Evolutionary conservation across 2,797 vertebrate species (phyloP).

Genomic region (Chaenodraco wilsoni): DNA sequence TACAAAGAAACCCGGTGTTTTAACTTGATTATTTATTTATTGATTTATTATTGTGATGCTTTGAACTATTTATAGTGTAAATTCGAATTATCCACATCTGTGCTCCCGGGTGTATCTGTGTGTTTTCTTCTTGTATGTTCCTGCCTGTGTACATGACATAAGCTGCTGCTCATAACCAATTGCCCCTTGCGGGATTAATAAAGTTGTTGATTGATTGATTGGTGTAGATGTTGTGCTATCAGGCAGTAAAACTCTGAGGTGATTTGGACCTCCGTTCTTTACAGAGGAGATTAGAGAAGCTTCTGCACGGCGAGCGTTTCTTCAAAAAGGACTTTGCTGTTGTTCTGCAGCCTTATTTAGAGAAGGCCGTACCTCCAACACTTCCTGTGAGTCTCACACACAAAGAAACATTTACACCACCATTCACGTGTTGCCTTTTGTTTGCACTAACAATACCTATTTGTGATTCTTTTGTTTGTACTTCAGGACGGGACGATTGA

Average conservation of each 20-base stretch:
- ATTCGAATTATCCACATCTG: too few species aligned
- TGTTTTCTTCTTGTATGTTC: too few species aligned
- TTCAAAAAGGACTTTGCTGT: conserved; percentile 79
- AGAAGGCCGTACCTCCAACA: conserved; percentile 44
- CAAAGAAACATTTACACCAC: too few species aligned
- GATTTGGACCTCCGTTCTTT: background rate
- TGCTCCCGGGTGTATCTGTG: too few species aligned
- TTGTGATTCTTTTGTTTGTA: background rate
- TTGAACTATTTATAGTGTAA: too few species aligned
- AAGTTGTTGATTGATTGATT: too few species aligned
- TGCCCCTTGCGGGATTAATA: too few species aligned
- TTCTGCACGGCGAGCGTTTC: conserved; percentile 67
- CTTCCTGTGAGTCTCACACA: conserved; percentile 53
- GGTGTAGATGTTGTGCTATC: background rate
- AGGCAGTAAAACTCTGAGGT: background rate
- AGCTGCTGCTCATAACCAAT: too few species aligned
- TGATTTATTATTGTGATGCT: too few species aligned
- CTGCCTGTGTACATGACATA: too few species aligned
- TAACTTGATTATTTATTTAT: too few species aligned
- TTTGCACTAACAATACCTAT: background rate
- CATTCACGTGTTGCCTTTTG: background rate
- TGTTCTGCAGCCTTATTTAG: conserved; percentile 76
- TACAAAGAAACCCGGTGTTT: too few species aligned
- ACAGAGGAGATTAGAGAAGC: conserved; percentile 68
- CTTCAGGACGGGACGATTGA: conserved; percentile 70